Evolutionary conservation across 2,797 vertebrate species (phyloP), one percentile per base, ranked within the genome.

Genomic region (Aldrovandia affinis): DNA sequence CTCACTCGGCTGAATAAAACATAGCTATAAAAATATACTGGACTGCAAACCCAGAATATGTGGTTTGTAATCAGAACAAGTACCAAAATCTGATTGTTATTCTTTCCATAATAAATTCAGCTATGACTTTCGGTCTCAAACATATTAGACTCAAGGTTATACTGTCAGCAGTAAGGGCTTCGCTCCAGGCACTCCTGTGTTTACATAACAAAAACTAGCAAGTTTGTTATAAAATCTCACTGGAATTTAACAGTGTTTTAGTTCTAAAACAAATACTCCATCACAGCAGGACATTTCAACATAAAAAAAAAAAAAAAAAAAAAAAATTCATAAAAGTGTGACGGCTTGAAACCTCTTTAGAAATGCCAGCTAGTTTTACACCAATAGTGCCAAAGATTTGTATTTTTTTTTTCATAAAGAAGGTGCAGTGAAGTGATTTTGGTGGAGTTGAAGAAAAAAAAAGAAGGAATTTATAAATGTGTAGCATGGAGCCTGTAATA

Each of bases 401-500:
- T 65, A 28, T 30, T 59, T 81, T 91, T 93, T 87, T 88, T 68
- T 86, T 70, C 88, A 87, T n/a, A n/a, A n/a, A n/a, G 86, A 84
- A 90, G 85, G 78, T 54, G 81, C 57, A 86, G 78, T 82, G 86
- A 85, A 86, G 89, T 90, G 88, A 87, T 91, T 91, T 90, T 44
- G 25, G 81, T n/a, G n/a, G n/a, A n/a, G n/a, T 90, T 91, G 83
- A 54, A 0, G 80, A 50, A 44, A 80, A 20, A 52, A 87, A 83
- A 85, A 92, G 88, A 79, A 86, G 80, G 33, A 86, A 87, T 92
- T 90, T 82, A 88, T 88, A 91, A 87, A 86, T 83, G 88, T 77
- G 54, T 92, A 94, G 91, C 90, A 93, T 88, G 87, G 81, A 91
- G 93, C 81, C 88, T 95, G 88, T 90, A 92, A 92, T 89, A 94